phyloP scores from a whole-genome alignment of 2,888 invertebrate species.

The Cerastis rubricosa region DNA sequence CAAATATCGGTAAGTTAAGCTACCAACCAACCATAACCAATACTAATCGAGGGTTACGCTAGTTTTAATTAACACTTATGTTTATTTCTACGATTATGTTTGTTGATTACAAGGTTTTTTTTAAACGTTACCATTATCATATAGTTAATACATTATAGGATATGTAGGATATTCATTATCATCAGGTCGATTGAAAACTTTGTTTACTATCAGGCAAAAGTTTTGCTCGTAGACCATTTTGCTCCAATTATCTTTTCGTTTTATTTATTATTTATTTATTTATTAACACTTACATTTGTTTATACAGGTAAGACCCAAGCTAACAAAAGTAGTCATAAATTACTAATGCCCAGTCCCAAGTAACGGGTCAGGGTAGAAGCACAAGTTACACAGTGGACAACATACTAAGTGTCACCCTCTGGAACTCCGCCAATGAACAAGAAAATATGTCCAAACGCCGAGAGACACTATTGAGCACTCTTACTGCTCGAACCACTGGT shows the following conservation, averaged over 20 bases:
- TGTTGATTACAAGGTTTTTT: neutral
- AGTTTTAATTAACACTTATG: neutral
- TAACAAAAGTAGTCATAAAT: no score
- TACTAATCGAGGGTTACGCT: neutral
- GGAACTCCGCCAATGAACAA: no score
- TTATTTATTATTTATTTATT: no score
- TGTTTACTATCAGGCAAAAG: neutral
- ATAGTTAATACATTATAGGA: neutral
- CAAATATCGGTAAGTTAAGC: neutral
- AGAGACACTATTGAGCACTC: no score
- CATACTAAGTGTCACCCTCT: no score
- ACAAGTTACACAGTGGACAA: no score
- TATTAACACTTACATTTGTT: no score
- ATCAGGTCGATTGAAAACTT: neutral
- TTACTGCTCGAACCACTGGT: no score
- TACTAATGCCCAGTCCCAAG: no score
- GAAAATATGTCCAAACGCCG: no score
- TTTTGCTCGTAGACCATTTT: neutral
- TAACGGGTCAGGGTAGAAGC: no score
- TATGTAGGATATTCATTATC: neutral
- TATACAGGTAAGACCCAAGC: no score
- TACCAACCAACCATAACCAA: neutral
- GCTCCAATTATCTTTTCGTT: neutral
- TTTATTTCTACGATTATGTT: neutral
- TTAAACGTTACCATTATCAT: neutral